A percentile compares a stretch with the other conserved stretches of the same genome.
Evolutionary conservation across 2,888 invertebrate species (phyloP).

Genomic region (Ectropis crepuscularia): DNA sequence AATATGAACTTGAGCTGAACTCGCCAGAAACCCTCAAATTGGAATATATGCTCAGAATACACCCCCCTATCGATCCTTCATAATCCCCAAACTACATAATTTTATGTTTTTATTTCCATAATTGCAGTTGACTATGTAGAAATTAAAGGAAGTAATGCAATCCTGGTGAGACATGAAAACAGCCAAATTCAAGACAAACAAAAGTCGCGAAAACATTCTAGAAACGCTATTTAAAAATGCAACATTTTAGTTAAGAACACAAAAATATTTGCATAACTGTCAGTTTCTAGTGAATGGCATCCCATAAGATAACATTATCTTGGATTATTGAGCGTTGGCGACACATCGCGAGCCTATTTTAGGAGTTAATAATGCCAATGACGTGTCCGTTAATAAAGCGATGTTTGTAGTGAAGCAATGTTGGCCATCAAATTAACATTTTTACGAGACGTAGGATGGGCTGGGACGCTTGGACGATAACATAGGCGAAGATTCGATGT

Average conservation of each 20-base stretch:
- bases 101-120: too few relatives aligned
- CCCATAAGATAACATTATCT: constrained; percentile 16
- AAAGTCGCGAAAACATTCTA: too few relatives aligned
- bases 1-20: too few relatives aligned
- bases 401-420: constrained; percentile 29
- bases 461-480: constrained; percentile 11
- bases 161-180: too few relatives aligned
- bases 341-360: constrained; percentile 24
- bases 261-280: background rate
- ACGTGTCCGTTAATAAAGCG: constrained; percentile 25
- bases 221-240: too few relatives aligned
- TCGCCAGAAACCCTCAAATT: too few relatives aligned
- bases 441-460: constrained; percentile 27
- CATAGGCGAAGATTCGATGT: constrained; percentile 20
- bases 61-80: too few relatives aligned
- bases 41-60: too few relatives aligned
- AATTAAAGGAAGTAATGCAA: too few relatives aligned
- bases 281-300: constrained; percentile 8
- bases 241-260: background rate
- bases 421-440: constrained; percentile 34
- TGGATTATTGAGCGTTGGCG: constrained; percentile 12
- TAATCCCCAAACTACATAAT: too few relatives aligned
- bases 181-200: too few relatives aligned
- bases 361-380: constrained; percentile 34
- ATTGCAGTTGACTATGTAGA: too few relatives aligned